Conservation (phyloP, 2,797 vertebrate genomes). For the Alexandromys oeconomus region DNA sequence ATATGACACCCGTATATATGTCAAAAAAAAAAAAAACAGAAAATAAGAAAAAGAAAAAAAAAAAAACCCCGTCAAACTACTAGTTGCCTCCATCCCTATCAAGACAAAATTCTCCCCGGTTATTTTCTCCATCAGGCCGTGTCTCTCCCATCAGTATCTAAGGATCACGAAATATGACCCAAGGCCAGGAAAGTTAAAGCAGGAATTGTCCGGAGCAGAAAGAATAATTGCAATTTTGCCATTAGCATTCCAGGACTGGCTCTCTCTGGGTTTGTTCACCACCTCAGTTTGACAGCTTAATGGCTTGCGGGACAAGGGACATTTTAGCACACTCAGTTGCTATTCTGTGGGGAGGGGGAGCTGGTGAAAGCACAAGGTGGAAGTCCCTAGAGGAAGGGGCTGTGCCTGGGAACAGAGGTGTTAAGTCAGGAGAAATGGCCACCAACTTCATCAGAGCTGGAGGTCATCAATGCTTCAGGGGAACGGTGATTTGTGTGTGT, state of each 20-base stretch:
- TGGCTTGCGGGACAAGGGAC: conserved; percentile 65
- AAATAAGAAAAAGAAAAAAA: background rate
- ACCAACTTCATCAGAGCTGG: background rate
- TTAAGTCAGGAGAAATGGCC: conserved; percentile 56
- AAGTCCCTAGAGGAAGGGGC: conserved; percentile 44
- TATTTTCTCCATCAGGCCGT: conserved; percentile 73
- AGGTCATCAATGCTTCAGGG: background rate
- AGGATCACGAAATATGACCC: conserved; percentile 73
- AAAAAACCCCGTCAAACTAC: background rate
- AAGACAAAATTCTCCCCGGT: conserved; percentile 73
- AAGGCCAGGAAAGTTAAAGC: conserved; percentile 74
- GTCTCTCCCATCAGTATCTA: conserved; percentile 79
- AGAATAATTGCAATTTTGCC: conserved; percentile 80
- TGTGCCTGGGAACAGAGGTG: background rate
- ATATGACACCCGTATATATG: conserved; percentile 70
- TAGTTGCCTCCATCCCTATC: conserved; percentile 54
- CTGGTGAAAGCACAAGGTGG: conserved; percentile 33
- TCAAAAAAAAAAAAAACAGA: conserved; percentile 39
- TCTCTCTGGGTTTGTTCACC: conserved; percentile 72
- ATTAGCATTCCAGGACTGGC: conserved; percentile 74
- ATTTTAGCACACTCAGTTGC: conserved; percentile 66
- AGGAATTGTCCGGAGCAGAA: conserved; percentile 75
- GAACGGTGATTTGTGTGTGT: background rate
- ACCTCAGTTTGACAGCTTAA: conserved; percentile 75
- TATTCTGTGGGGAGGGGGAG: background rate